A percentile compares a stretch with the other conserved stretches of the same genome.
phyloP scores from a whole-genome alignment of 2,888 invertebrate genomes.

The Acheta domesticus region DNA sequence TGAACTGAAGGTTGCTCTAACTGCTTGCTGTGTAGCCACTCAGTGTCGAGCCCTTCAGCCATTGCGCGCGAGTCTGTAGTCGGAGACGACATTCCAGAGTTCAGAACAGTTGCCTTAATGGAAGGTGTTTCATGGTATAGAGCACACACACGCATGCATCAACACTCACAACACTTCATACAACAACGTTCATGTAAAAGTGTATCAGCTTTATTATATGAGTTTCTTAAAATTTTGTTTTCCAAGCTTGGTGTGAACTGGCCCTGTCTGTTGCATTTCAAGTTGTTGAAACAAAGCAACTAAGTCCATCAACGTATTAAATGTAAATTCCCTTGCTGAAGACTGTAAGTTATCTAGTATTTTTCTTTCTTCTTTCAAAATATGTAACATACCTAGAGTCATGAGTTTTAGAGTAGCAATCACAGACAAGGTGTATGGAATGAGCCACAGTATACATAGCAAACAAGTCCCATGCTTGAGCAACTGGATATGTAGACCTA shows the following conservation, averaged over 20 bases:
- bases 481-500: constrained; percentile 41
- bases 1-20: constrained; percentile 8
- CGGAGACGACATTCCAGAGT: constrained; percentile 38
- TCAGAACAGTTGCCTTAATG: constrained; percentile 38
- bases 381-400: constrained; percentile 33
- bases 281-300: constrained; percentile 35
- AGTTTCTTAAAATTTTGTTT: constrained; percentile 26
- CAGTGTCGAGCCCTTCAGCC: constrained; percentile 18
- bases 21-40: constrained; percentile 3
- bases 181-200: constrained; percentile 29
- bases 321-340: constrained; percentile 36
- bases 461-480: constrained; percentile 36
- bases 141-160: constrained; percentile 36
- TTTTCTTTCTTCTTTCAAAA: constrained; percentile 35
- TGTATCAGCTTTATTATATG: constrained; percentile 21
- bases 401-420: constrained; percentile 36
- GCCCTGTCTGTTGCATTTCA: constrained; percentile 39
- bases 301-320: constrained; percentile 36
- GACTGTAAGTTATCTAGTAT: constrained; percentile 37
- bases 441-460: constrained; percentile 36
- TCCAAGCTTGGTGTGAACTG: constrained; percentile 38
- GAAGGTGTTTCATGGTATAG: constrained; percentile 36
- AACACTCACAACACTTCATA: constrained; percentile 28
- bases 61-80: constrained; percentile 22
- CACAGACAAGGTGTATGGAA: constrained; percentile 36